A percentile compares a stretch with the other conserved stretches of the same genome.
Conservation (phyloP, 2,797 vertebrate genomes). For the Astyanax mexicanus region DNA sequence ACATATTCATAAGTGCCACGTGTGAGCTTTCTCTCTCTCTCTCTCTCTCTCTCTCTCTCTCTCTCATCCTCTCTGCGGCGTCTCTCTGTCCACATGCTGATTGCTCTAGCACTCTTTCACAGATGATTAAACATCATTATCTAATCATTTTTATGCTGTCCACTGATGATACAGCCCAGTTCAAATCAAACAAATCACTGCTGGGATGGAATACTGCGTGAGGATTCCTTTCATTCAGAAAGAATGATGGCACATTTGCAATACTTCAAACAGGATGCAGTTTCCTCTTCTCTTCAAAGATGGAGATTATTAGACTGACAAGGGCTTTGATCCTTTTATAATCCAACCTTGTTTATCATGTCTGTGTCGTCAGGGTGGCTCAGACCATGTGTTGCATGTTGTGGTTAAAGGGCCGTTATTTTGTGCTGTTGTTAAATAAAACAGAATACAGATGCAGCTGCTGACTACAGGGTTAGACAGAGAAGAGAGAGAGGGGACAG, state of each 20-base stretch:
- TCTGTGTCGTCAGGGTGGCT: background rate
- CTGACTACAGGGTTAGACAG: too few species aligned
- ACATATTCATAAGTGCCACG: too few species aligned
- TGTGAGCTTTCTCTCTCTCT: too few species aligned
- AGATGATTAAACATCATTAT: conserved; percentile 10
- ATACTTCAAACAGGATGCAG: background rate
- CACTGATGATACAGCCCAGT: background rate
- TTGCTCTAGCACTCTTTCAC: conserved; percentile 6
- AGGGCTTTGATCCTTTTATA: background rate
- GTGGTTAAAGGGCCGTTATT: too few species aligned
- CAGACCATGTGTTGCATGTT: background rate
- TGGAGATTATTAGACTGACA: background rate
- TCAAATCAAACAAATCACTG: too few species aligned
- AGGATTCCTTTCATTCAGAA: background rate
- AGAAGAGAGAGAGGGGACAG: too few species aligned
- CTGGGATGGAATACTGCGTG: background rate
- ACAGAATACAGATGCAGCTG: too few species aligned
- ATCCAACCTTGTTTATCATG: background rate
- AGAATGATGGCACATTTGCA: background rate
- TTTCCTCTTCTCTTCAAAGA: background rate
- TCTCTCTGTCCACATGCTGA: conserved; percentile 7
- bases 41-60: too few species aligned
- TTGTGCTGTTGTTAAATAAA: too few species aligned
- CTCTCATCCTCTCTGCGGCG: background rate
- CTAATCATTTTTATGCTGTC: conserved; percentile 18